phyloP scores from a whole-genome alignment of 2,797 vertebrate genomes.

The Synanceia verrucosa region DNA sequence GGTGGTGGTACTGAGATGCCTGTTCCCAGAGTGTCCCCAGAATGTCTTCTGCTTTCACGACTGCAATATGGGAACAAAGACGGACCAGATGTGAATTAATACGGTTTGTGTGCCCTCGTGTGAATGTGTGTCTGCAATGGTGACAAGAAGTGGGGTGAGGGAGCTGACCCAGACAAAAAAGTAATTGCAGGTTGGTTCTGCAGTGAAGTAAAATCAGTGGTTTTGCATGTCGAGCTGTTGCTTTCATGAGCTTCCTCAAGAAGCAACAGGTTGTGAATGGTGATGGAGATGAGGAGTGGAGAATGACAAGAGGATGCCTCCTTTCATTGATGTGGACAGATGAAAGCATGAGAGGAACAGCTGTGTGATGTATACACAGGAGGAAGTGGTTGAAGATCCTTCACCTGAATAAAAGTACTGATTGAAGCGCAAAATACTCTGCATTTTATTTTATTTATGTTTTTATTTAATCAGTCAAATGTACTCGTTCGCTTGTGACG shows the following conservation, averaged over 20 bases:
- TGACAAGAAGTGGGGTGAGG: background rate
- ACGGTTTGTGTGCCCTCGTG: slow-evolving; percentile 21
- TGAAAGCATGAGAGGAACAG: slow-evolving; percentile 56
- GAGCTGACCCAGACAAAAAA: slow-evolving; percentile 52
- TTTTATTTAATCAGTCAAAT: no score
- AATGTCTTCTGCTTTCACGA: slow-evolving; percentile 48
- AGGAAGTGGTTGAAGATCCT: background rate
- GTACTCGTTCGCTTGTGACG: no score
- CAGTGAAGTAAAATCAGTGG: slow-evolving; percentile 33
- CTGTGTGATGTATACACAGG: slow-evolving; percentile 39
- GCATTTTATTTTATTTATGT: background rate
- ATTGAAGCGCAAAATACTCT: background rate
- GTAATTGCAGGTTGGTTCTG: slow-evolving; percentile 62
- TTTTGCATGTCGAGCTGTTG: slow-evolving; percentile 27
- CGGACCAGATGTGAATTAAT: slow-evolving; percentile 65
- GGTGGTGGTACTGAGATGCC: slow-evolving; percentile 8
- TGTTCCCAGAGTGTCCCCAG: slow-evolving; percentile 40
- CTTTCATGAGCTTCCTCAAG: slow-evolving; percentile 50
- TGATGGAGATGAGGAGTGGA: slow-evolving; percentile 36
- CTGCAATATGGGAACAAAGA: slow-evolving; percentile 68
- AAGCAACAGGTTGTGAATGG: slow-evolving; percentile 39
- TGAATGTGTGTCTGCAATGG: slow-evolving; percentile 23
- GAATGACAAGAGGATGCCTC: slow-evolving; percentile 33
- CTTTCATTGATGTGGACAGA: slow-evolving; percentile 46
- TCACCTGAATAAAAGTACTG: background rate